Evolutionary conservation across 2,888 invertebrate genomes (phyloP), one percentile per base, ranked within the genome.

Genomic region (Dilophus febrilis): DNA sequence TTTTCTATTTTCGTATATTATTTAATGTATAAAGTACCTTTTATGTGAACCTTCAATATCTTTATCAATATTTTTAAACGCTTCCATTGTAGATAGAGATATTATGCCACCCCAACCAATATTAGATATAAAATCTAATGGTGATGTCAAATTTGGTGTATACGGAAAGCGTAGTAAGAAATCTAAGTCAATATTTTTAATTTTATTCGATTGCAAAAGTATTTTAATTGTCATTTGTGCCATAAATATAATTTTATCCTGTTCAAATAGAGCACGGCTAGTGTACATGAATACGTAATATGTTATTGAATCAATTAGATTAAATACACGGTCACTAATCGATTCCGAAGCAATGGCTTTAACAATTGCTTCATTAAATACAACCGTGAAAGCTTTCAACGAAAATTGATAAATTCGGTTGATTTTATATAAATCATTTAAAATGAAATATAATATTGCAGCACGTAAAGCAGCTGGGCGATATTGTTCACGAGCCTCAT

Each of bases 341-440:
- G 76, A 80, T 0, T 82, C 80, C 0, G 78, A 71, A 0, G 67
- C 61, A 5, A 71, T 68, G 0, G 91, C 81, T 41, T 66, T 68
- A 13, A 65, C 62, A 35, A 94, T 74, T 1, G 92, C 88, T 47
- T 82, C 83, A 50, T 52, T 47, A 60, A 92, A 92, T 4, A 92
- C 91, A 1, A 83, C 81, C 50, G 81, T 86, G 65, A 91, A 92
- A 0, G 92, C 88, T 62, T 92, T 92, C 41, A 94, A 64, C 0
- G 92, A 92, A 64, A 94, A 94, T 59, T 92, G 91, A 61, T 95
- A 95, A 56, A 95, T 86, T 34, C 86, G 85, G 61, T 92, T 90
- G 51, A 94, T 90, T 61, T 86, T 86, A 64, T 79, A 74, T 37
- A 95, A 62, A 52, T 94, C 92, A 55, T 88, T 92, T 44, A 95